Percentiles rank a stretch among this genome's conserved stretches.
phyloP scores from a whole-genome alignment of 2,888 invertebrate genomes.

The Prosapia bicincta region DNA sequence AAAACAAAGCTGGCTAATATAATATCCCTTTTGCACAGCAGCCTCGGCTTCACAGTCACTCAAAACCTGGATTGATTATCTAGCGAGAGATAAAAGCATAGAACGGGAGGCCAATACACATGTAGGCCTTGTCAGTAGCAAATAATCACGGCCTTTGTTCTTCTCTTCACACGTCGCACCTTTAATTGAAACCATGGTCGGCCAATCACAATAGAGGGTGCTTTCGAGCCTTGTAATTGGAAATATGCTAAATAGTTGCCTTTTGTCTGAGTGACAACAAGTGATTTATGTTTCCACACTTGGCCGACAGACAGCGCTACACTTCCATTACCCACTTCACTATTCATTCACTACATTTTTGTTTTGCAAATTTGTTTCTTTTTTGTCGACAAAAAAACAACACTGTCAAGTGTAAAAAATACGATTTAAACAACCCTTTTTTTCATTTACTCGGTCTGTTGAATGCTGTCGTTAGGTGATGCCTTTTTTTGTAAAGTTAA shows the following conservation, averaged over 20 bases:
- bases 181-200: neutral
- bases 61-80: no score
- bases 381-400: neutral
- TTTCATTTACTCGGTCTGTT: neutral
- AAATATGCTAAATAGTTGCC: neutral
- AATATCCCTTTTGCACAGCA: no score
- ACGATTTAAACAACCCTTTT: neutral
- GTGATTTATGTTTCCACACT: conserved; percentile 2
- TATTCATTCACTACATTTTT: neutral
- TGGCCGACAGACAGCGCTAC: neutral
- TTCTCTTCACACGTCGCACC: neutral
- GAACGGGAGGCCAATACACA: no score
- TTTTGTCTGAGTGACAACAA: neutral
- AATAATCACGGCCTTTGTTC: neutral
- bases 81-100: no score
- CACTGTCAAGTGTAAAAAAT: neutral
- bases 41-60: no score
- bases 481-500: neutral
- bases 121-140: neutral
- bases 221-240: neutral
- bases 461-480: neutral
- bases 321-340: neutral
- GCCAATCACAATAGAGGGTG: neutral
- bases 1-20: no score
- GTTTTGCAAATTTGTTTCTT: neutral